Percentiles rank a stretch among this genome's conserved stretches.
phyloP scores from a whole-genome alignment of 1,140 invertebrate species.

The Chelonus insularis region DNA sequence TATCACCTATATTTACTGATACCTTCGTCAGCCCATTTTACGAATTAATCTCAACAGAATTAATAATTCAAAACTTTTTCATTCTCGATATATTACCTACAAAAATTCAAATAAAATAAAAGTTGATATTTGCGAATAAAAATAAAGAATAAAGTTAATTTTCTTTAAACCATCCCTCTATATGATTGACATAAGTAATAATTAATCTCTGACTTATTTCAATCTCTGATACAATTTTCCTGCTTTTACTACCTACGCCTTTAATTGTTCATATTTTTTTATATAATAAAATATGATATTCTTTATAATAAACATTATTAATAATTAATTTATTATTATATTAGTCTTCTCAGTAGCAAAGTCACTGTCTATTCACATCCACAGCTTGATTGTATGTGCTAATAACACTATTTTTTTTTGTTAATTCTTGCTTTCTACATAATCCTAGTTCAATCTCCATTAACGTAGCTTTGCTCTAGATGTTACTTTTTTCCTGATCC shows the following conservation, averaged over 20 bases:
- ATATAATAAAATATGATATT: conserved; percentile 54
- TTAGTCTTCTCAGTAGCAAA: conserved; percentile 53
- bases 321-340: conserved; percentile 47
- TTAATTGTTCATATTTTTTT: conserved; percentile 49
- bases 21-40: not conserved
- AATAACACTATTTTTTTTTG: conserved; percentile 34
- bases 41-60: too few relatives aligned
- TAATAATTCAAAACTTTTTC: too few relatives aligned
- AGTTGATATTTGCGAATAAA: too few relatives aligned
- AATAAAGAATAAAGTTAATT: too few relatives aligned
- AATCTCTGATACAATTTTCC: conserved; percentile 21
- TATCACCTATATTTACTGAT: not conserved
- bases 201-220: not conserved
- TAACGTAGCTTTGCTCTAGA: conserved; percentile 47
- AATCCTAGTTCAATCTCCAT: conserved; percentile 28
- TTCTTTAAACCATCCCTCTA: too few relatives aligned
- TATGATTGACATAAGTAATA: too few relatives aligned
- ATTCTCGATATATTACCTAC: too few relatives aligned
- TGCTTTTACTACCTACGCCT: conserved; percentile 39
- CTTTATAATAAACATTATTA: conserved; percentile 53
- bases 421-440: conserved; percentile 29
- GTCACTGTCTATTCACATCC: conserved; percentile 39
- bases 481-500: conserved; percentile 57
- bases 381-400: conserved; percentile 37
- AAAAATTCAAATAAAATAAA: too few relatives aligned